phyloP scores from a whole-genome alignment of 35 echinoderm and acorn worm genomes.

The Hemicentrotus pulcherrimus region DNA sequence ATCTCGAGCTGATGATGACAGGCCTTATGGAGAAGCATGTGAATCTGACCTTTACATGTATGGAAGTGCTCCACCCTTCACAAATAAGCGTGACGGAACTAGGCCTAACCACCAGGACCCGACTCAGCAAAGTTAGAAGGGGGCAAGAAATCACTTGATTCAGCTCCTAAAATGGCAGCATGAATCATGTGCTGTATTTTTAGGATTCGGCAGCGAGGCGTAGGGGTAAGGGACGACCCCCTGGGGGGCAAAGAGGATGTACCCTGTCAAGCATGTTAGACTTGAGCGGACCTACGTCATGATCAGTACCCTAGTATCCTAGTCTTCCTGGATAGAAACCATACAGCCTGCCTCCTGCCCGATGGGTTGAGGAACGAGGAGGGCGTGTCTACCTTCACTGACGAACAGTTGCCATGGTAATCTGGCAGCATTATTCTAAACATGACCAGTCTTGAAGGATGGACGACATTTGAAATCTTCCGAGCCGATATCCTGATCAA shows the following conservation, averaged over 20 bases:
- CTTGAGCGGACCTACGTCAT: conserved; percentile 6
- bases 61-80: conserved; percentile 35
- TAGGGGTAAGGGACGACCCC: neutral
- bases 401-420: neutral
- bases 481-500: neutral
- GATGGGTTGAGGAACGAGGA: neutral
- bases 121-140: neutral
- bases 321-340: neutral
- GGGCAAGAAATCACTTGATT: neutral
- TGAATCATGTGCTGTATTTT: conserved; percentile 28
- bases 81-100: conserved; percentile 10
- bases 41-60: neutral
- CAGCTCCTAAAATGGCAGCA: neutral
- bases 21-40: neutral
- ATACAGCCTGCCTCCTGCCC: neutral
- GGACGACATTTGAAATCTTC: neutral
- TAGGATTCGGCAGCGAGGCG: neutral
- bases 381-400: neutral
- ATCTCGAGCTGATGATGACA: too few species aligned
- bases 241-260: neutral
- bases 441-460: neutral
- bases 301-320: neutral
- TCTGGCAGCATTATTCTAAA: neutral
- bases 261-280: neutral
- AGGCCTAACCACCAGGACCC: neutral